Base-by-base conservation (phyloP, 2,888 invertebrate genomes). In the Cheilosia pagana region DNA sequence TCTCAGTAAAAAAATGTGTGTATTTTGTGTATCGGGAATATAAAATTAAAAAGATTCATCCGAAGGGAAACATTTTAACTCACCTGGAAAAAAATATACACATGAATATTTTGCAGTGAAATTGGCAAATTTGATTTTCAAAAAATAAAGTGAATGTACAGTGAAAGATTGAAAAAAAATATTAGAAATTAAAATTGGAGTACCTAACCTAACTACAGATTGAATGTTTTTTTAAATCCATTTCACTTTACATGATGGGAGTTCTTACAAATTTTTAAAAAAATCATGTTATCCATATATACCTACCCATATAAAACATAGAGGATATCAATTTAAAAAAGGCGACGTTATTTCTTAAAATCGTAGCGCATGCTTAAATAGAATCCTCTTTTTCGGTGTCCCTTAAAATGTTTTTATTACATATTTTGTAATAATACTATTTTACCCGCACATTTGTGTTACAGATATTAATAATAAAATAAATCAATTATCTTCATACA, bases 271-370 rank as follows among this genome's bases (percentile, higher is more conserved):
- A 39, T 39, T 16, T 48, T 23, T 16, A 28, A 41, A 16, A 16
- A 71, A 60, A 57, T 50, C 19, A 57, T 25, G 10, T 35, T 57
- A 6, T 39, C n/a, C 14, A 19, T 48, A 41, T 28, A 28, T 8
- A 8, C n/a, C n/a, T 62, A 28, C 43, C 48, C 21, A 65, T 35
- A 16, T 62, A 48, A 57, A 74, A 57, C 23, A 25, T 45, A 23
- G 35, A 81, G 62, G 55, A 68, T 74, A 74, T 57, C 62, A 50
- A 62, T 68, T 81, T 68, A 12, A 50, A 81, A 81, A 72, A 48
- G 28, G 53, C 76, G 31, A 60, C 62, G 45, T 62, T 52, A 62
- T 48, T 53, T 12, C 35, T 35, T 35, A 35, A 12, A 35, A 35
- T 31, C 12, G 3, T 12, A 35, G 35, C 35, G 35, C 50, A 41